phyloP scores from a whole-genome alignment of 1,140 invertebrate species.

The Rhizoglyphus robini region DNA sequence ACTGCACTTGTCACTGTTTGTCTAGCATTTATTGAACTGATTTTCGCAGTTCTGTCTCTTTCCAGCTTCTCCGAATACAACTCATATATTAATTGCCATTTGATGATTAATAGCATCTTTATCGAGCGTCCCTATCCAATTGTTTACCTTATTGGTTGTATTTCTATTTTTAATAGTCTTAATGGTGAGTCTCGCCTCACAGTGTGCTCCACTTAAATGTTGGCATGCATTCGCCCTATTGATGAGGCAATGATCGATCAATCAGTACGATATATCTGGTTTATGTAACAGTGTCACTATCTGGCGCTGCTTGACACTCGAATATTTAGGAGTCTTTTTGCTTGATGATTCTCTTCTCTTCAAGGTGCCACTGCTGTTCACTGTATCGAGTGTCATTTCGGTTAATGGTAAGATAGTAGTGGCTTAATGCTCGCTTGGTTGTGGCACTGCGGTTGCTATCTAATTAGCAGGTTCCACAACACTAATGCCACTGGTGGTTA shows the following conservation, averaged over 20 bases:
- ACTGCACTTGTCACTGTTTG: too few species aligned
- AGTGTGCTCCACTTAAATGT: not conserved
- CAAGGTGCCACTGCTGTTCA: too few species aligned
- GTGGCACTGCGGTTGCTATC: too few species aligned
- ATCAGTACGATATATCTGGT: slow-evolving; percentile 9
- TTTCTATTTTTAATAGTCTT: slow-evolving; percentile 14
- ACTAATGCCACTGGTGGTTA: not conserved
- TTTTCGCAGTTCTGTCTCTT: too few species aligned
- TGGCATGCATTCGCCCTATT: not conserved
- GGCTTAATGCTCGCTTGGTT: too few species aligned
- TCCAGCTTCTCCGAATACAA: too few species aligned
- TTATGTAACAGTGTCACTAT: slow-evolving; percentile 6
- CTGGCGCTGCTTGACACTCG: not conserved
- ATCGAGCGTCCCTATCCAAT: not conserved
- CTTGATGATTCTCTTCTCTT: not conserved
- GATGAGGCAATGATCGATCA: not conserved
- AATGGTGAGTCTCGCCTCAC: not conserved
- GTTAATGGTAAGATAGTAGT: too few species aligned
- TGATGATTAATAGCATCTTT: not conserved
- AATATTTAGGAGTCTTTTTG: not conserved
- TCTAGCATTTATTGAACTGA: too few species aligned
- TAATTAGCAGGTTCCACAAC: too few species aligned
- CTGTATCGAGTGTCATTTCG: too few species aligned
- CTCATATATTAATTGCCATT: slow-evolving; percentile 6
- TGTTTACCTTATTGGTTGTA: not conserved